A percentile compares a stretch with the other conserved stretches of the same genome.
Conservation (phyloP, 30 jellyfish, hydroid and myxozoan species). For the Mastigias papua region DNA sequence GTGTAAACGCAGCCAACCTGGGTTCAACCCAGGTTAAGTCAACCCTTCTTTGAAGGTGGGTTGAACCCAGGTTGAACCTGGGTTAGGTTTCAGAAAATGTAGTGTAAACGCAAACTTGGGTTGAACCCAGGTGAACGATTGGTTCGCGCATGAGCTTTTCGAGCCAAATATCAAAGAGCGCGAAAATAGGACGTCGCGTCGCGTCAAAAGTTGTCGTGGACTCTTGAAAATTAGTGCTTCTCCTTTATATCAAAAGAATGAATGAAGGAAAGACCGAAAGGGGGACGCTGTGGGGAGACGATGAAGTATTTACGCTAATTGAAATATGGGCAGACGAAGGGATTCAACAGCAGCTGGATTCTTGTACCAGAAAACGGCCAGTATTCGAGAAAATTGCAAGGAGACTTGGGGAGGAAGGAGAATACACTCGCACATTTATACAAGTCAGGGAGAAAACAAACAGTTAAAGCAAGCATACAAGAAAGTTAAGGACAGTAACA, state of each 20-base stretch:
- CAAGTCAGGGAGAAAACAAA: constrained; percentile 53
- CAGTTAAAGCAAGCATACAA: constrained; percentile 43
- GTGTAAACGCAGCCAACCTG: neutral
- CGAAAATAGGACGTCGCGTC: neutral
- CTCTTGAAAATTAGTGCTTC: neutral
- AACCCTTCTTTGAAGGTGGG: too few species aligned
- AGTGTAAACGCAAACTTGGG: too few species aligned
- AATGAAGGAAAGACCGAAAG: constrained; percentile 35
- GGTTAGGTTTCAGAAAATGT: too few species aligned
- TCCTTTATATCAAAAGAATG: neutral
- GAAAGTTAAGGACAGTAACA: constrained; percentile 45
- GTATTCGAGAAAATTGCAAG: constrained; percentile 6
- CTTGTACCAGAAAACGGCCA: constrained; percentile 21
- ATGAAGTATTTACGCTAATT: constrained; percentile 23
- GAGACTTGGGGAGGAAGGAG: constrained; percentile 18
- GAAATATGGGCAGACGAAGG: constrained; percentile 65
- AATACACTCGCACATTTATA: neutral
- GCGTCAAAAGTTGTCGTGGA: constrained; percentile 19
- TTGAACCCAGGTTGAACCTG: too few species aligned
- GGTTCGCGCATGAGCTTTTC: too few species aligned
- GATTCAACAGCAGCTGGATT: constrained; percentile 66
- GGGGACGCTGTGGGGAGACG: constrained; percentile 42
- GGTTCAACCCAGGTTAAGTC: too few species aligned
- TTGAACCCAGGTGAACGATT: too few species aligned
- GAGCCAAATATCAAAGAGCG: too few species aligned